Evolutionary conservation across 2,888 invertebrate species (phyloP).

Genomic region (Meiosimyza platycephala): DNA sequence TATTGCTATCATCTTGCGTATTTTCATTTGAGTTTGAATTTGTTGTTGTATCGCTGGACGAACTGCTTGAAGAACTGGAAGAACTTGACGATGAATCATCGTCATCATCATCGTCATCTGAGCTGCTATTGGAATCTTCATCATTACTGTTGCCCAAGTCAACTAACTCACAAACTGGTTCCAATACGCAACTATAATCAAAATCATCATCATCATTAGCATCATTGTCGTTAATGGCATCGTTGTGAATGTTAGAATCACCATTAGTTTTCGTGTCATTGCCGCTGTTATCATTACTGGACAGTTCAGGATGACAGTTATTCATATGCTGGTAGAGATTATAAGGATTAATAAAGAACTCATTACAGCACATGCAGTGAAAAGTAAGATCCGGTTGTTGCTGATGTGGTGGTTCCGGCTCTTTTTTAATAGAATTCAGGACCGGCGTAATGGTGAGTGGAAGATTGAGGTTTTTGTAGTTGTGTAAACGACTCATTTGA

Average conservation of each 20-base stretch:
- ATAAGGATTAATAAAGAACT: slow-evolving; percentile 63
- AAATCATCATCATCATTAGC: slow-evolving; percentile 51
- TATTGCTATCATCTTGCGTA: slow-evolving; percentile 46
- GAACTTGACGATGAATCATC: slow-evolving; percentile 48
- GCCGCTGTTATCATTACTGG: slow-evolving; percentile 15
- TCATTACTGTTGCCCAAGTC: slow-evolving; percentile 45
- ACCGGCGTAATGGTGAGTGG: slow-evolving; percentile 65
- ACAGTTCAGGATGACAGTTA: slow-evolving; percentile 56
- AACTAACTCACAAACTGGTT: slow-evolving; percentile 61
- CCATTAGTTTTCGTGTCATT: neutral
- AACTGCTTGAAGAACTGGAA: slow-evolving; percentile 43
- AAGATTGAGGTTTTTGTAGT: slow-evolving; percentile 50
- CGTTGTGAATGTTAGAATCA: neutral
- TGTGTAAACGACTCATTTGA: slow-evolving; percentile 32
- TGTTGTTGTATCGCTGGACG: slow-evolving; percentile 40
- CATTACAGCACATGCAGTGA: slow-evolving; percentile 65
- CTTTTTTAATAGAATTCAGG: slow-evolving; percentile 43
- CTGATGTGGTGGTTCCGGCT: slow-evolving; percentile 39
- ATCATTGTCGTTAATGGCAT: slow-evolving; percentile 42
- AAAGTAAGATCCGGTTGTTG: slow-evolving; percentile 65
- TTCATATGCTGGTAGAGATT: slow-evolving; percentile 64
- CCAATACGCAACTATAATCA: slow-evolving; percentile 65
- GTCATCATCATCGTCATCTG: slow-evolving; percentile 51
- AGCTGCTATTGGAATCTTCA: slow-evolving; percentile 49
- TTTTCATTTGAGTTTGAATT: slow-evolving; percentile 48